phyloP scores from a whole-genome alignment of 2,888 invertebrate genomes.

The Odontocolon sp. region DNA sequence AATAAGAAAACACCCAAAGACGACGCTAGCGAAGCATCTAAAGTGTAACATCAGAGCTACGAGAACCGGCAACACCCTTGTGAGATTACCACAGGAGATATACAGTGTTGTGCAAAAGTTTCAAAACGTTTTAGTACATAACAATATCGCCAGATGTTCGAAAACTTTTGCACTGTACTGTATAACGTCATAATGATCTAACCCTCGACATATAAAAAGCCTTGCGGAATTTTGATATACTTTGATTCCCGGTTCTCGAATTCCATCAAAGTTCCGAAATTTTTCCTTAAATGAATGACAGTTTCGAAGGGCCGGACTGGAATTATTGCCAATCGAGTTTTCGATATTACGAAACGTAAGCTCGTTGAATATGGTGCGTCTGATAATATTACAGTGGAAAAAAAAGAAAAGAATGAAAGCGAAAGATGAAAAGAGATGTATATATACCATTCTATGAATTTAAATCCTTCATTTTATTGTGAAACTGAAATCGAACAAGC shows the following conservation, averaged over 20 bases:
- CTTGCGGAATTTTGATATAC: too few species aligned
- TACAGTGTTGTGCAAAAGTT: too few species aligned
- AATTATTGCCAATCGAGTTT: background rate
- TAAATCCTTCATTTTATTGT: constrained; percentile 29
- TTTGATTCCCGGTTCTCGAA: background rate
- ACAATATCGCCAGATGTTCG: too few species aligned
- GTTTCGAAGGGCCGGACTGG: background rate
- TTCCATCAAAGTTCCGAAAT: background rate
- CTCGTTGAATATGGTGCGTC: background rate
- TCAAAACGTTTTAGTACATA: too few species aligned
- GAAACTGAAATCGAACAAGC: constrained; percentile 30
- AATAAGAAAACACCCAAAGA: constrained; percentile 21
- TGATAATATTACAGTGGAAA: background rate
- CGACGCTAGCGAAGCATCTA: background rate
- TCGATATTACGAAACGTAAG: background rate
- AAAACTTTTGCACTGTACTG: too few species aligned
- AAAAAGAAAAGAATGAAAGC: background rate
- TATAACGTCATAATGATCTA: background rate
- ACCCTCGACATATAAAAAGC: background rate
- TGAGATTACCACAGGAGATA: background rate
- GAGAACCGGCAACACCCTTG: background rate
- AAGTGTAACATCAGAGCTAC: background rate
- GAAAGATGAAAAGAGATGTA: background rate
- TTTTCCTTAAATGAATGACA: background rate
- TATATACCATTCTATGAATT: constrained; percentile 13